Evolutionary conservation across 2,888 invertebrate genomes (phyloP).

Genomic region (Allolobophora icterica): DNA sequence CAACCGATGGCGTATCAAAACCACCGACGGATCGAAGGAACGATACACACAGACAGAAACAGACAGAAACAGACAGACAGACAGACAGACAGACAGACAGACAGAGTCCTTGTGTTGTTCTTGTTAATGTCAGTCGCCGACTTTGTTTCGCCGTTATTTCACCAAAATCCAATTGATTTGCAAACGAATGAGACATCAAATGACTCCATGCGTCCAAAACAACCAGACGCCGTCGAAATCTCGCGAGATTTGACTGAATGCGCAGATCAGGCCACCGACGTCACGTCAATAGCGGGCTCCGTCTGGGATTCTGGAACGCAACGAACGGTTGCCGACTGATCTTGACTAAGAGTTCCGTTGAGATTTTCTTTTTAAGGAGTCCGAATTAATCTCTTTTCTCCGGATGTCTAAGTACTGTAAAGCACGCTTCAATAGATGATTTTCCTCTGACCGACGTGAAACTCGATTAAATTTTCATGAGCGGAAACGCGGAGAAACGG

Average conservation of each 20-base stretch:
- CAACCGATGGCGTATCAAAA: too few relatives aligned
- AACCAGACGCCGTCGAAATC: background rate
- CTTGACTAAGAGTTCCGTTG: background rate
- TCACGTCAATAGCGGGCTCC: background rate
- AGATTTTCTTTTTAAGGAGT: background rate
- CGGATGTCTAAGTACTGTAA: background rate
- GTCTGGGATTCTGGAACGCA: background rate
- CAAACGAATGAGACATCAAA: background rate
- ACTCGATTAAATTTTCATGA: slow-evolving; percentile 5
- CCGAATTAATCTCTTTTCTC: background rate
- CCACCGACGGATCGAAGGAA: too few relatives aligned
- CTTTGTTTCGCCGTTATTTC: background rate
- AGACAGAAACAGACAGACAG: too few relatives aligned
- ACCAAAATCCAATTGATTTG: background rate
- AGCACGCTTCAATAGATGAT: background rate
- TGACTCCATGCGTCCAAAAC: background rate
- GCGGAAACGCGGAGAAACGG: background rate
- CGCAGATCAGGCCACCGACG: background rate
- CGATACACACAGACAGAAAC: too few relatives aligned
- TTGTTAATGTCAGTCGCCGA: background rate
- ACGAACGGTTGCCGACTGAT: background rate
- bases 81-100: too few relatives aligned
- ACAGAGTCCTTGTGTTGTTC: too few relatives aligned
- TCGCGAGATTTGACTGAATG: slow-evolving; percentile 17
- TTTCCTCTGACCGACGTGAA: background rate